A percentile compares a stretch with the other conserved stretches of the same genome.
Evolutionary conservation across 2,797 vertebrate species (phyloP).

Genomic region (Oreochromis grahami): DNA sequence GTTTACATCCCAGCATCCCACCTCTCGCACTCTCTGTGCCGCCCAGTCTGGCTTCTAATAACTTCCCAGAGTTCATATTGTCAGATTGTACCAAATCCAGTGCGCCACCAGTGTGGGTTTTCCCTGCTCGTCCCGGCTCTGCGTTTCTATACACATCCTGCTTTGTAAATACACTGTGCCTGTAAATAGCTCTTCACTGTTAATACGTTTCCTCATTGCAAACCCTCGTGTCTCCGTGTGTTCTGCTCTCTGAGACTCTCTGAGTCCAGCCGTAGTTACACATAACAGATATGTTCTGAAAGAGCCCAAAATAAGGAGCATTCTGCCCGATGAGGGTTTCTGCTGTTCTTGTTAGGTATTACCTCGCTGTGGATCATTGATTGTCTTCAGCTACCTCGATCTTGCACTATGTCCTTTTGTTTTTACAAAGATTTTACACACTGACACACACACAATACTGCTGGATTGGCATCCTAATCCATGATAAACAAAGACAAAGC

Average conservation of each 20-base stretch:
- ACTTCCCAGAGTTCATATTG: too few species aligned
- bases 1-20: fast-evolving
- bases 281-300: fast-evolving
- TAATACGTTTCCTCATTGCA: neutral
- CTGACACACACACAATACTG: neutral
- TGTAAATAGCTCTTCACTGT: neutral
- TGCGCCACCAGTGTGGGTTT: too few species aligned
- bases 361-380: neutral
- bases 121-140: neutral
- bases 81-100: too few species aligned
- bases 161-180: neutral
- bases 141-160: neutral
- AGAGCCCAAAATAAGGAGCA: neutral
- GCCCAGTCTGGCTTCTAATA: neutral
- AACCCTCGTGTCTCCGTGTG: neutral
- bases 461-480: neutral
- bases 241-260: neutral
- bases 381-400: neutral
- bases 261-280: too few species aligned
- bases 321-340: neutral
- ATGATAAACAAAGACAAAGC: neutral
- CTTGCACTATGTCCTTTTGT: neutral
- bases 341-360: neutral
- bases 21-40: fast-evolving
- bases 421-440: neutral